phyloP scores from a whole-genome alignment of 2,113 vertebrate genomes.

The Peromyscus maniculatus region DNA sequence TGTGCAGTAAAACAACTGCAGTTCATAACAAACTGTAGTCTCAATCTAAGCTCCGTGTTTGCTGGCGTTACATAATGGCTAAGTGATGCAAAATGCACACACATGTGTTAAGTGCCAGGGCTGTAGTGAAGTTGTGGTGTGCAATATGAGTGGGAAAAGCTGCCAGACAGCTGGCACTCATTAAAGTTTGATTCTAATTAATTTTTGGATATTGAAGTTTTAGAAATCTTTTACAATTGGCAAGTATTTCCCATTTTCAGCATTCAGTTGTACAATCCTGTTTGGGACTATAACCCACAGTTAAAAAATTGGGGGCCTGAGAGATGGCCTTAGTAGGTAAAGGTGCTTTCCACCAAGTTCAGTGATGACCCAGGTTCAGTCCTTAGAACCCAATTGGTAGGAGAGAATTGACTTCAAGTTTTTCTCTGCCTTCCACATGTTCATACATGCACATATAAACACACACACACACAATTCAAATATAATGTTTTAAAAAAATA shows the following conservation, averaged over 20 bases:
- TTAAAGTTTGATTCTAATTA: neutral
- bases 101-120: neutral
- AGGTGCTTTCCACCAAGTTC: neutral
- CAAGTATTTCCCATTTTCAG: neutral
- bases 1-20: neutral
- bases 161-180: neutral
- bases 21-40: neutral
- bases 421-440: neutral
- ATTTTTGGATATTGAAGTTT: neutral
- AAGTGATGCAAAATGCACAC: neutral
- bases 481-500: neutral
- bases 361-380: neutral
- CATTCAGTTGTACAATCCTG: neutral
- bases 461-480: neutral
- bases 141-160: accelerated
- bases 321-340: neutral
- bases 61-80: neutral
- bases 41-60: neutral
- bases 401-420: neutral
- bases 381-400: neutral
- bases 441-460: neutral
- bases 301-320: neutral
- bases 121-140: too few species aligned
- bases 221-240: neutral
- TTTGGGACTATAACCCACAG: neutral